Base-by-base conservation (phyloP, 2,113 vertebrate genomes). In the Lanius collurio region DNA sequence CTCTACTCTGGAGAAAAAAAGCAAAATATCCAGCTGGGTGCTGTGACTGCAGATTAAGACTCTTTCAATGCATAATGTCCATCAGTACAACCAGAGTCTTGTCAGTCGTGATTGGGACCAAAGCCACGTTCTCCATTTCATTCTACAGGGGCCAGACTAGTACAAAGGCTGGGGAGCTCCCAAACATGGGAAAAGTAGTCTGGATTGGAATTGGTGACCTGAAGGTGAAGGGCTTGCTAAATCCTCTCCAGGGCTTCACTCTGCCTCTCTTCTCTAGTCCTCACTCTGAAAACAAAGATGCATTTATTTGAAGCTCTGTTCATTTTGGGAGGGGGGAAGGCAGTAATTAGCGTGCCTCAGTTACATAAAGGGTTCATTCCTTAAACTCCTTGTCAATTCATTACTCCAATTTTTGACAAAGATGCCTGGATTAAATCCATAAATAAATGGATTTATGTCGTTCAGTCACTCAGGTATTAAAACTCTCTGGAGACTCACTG, bases 361-460 rank as follows among this genome's bases (percentile, higher is more conserved):
- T 92, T 93, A 93, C 63, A 79, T 37, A 76, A 69, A 83, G 8
- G 39, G 65, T 62, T 96, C 73, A 50, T 80, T 87, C 95, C 84
- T 96, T 86, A 74, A 95, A 87, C 80, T 95, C 63, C 91, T 87
- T 93, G 96, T 95, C 89, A 90, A 87, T 89, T 95, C 47, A 60
- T 69, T 95, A 91, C 76, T 90, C 60, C 31, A 42, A 57, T 62
- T 89, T 94, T 62, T 87, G 75, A 94, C 78, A 83, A 92, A 71
- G 65, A 81, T 7, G 42, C 78, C 41, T 80, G 73, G 89, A 94
- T 88, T 84, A 86, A 90, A 96, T 57, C 74, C 64, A 5, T 70
- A 85, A 95, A 68, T 87, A 96, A 96, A 84, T 71, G 63, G 73
- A 84, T 92, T 86, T 94, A 46, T 70, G 79, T 91, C 12, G 0